These are phyloP conservation scores for Drosophila navojoa DNA, from an alignment of 1,140 invertebrate genomes.

Conservation along the genomic window DNA sequence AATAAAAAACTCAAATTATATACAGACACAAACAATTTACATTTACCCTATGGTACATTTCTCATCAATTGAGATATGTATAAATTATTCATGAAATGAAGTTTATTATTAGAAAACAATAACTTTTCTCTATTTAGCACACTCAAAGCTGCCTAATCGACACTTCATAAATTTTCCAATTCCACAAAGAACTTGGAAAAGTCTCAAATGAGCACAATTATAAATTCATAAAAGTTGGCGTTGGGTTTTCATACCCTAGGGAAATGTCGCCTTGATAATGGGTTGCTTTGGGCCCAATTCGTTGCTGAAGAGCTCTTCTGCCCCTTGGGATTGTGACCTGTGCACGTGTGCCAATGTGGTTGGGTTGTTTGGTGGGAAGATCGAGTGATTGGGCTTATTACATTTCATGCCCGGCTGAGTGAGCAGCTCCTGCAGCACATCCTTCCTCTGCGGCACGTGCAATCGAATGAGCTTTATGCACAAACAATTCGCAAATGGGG, in stretches of 20 bases:
- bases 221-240: constrained; percentile 46
- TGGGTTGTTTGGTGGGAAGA: no score
- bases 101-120: no score
- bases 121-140: no score
- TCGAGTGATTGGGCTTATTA: constrained; percentile 14
- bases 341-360: constrained; percentile 12
- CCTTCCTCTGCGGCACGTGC: constrained; percentile 30
- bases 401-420: constrained; percentile 11
- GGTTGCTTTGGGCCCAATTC: constrained; percentile 7
- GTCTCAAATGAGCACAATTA: constrained; percentile 28
- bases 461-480: constrained; percentile 22
- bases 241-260: constrained; percentile 6
- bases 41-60: no score
- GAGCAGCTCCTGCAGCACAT: not conserved
- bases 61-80: no score
- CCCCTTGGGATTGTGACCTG: constrained; percentile 20
- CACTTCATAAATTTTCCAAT: no score
- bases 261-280: constrained; percentile 20
- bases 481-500: constrained; percentile 30
- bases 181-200: no score
- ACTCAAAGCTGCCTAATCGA: no score
- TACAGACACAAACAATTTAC: no score
- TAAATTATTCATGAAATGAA: no score
- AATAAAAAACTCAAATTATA: no score
- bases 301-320: constrained; percentile 3